Evolutionary conservation across 2,888 invertebrate genomes (phyloP).

Genomic region (Mimumesa dahlbomi): DNA sequence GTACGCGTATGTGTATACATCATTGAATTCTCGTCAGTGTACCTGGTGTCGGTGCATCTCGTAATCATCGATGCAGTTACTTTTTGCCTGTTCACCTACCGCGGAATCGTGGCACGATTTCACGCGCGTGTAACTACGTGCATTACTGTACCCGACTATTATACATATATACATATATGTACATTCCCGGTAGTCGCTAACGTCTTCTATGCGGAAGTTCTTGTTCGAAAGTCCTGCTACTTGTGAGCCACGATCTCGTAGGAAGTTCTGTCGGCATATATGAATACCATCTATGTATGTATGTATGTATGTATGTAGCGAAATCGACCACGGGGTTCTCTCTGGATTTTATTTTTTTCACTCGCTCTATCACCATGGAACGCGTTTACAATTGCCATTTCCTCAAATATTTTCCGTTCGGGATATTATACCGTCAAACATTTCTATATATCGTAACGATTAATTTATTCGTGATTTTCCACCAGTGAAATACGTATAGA

Average conservation of each 20-base stretch:
- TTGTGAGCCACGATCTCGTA: too few relatives aligned
- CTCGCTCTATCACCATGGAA: too few relatives aligned
- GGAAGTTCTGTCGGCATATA: too few relatives aligned
- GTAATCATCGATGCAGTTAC: constrained; percentile 43
- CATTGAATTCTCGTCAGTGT: constrained; percentile 46
- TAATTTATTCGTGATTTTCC: too few relatives aligned
- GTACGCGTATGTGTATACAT: constrained; percentile 33
- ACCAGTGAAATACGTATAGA: not conserved
- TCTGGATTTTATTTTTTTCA: too few relatives aligned
- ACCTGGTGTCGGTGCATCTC: constrained; percentile 20
- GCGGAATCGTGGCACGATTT: constrained; percentile 44
- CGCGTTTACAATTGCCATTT: too few relatives aligned
- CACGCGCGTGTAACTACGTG: constrained; percentile 33
- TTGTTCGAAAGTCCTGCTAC: not conserved
- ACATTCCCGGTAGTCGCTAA: constrained; percentile 16
- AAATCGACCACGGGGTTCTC: too few relatives aligned
- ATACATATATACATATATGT: constrained; percentile 22
- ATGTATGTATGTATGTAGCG: too few relatives aligned
- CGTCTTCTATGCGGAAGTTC: constrained; percentile 18
- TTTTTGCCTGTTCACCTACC: constrained; percentile 49
- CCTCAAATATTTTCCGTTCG: too few relatives aligned
- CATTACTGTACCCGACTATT: constrained; percentile 20
- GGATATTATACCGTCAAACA: too few relatives aligned
- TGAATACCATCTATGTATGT: too few relatives aligned
- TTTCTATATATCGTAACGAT: too few relatives aligned